Evolutionary conservation across 2,888 invertebrate species (phyloP), one percentile per base, ranked within the genome.

Genomic region (Taphrorychus bicolor): DNA sequence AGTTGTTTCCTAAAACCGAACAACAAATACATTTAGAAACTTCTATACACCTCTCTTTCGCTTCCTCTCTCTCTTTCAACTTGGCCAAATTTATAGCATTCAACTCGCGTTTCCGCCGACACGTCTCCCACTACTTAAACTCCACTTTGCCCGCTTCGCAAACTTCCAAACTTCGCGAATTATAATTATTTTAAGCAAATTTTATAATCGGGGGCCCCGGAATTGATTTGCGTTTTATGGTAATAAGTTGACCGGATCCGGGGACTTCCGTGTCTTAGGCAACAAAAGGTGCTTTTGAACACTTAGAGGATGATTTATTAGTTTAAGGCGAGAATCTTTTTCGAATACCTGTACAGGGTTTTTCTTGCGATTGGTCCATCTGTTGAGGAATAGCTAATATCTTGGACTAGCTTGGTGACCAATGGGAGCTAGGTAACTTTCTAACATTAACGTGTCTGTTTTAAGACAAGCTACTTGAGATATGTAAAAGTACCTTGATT

Each of bases 171-270:
- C 66, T 66, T 57, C 45, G 14, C 56, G 57, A 66, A 66, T 61
- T 62, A 63, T 67, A 67, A 67, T 67, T 67, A 67, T 67, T 67
- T 62, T 67, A 66, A 52, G 62, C 67, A 67, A 62, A 67, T 67
- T 62, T 63, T 63, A 63, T 62, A 67, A 62, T 67, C 67, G 66
- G 40, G 17, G 48, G 45, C 59, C 54, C 42, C 51, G 61, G 52
- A 67, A 62, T 62, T 67, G 63, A 67, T 62, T 67, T 41, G 52
- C 62, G 59, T 62, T 67, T 67, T 67, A 67, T 67, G 67, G 62
- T 62, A 67, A 67, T 59, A 32, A 32, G 32, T 32, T n/a, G 32
- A 32, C 32, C 32, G 32, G 32, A 32, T 49, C 64, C 40, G 3
- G 23, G 64, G 57, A 51, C 59, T 49, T 7, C 18, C 40, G 45